Evolutionary conservation across 2,797 vertebrate species (phyloP).

Genomic region (Meriones psammophilus): DNA sequence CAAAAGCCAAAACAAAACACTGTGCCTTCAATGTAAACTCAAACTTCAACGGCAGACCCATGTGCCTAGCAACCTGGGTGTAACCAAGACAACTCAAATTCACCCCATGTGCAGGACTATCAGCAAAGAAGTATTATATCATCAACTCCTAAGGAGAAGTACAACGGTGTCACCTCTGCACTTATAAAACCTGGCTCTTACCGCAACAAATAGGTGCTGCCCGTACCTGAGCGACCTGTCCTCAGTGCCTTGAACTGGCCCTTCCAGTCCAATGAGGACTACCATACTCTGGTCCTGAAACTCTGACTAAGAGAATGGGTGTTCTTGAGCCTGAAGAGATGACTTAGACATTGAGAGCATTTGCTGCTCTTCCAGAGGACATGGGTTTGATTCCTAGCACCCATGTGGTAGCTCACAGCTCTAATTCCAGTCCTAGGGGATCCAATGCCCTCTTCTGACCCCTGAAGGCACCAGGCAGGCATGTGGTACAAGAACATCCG

Average conservation of each 20-base stretch:
- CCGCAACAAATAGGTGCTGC: conserved; percentile 13
- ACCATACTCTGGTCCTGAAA: conserved; percentile 35
- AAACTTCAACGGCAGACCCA: conserved; percentile 47
- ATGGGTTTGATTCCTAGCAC: neutral
- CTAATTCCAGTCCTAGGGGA: neutral
- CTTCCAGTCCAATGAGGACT: neutral
- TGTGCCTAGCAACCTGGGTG: neutral
- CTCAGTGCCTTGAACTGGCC: conserved; percentile 14
- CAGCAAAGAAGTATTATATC: conserved; percentile 34
- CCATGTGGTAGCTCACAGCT: neutral
- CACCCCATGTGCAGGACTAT: conserved; percentile 11
- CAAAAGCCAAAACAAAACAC: conserved; percentile 25
- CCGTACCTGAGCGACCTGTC: neutral
- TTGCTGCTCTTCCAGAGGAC: neutral
- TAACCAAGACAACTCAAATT: conserved; percentile 59
- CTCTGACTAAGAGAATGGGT: conserved; percentile 51
- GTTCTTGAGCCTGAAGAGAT: neutral
- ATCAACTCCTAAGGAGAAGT: neutral
- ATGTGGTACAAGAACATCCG: neutral
- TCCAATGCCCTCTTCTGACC: neutral
- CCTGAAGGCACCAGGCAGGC: neutral
- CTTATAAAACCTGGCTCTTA: conserved; percentile 48
- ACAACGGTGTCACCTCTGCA: conserved; percentile 1
- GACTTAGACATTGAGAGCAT: neutral
- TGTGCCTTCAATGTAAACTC: conserved; percentile 18